Evolutionary conservation across 2,797 vertebrate genomes (phyloP).

Genomic region (Rhabdophis nuchalis): DNA sequence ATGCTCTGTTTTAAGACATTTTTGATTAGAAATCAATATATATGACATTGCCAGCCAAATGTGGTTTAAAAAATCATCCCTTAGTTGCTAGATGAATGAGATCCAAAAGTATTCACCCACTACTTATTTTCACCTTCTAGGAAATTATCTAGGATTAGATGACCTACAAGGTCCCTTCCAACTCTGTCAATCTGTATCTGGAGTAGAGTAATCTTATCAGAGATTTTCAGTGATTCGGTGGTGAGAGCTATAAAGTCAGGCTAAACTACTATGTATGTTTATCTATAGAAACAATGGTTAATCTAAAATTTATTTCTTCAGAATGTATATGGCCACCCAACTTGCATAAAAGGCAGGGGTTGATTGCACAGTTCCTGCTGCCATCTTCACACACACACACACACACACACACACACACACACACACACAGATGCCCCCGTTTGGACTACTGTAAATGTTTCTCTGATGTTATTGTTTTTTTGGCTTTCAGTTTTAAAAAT

Average conservation of each 20-base stretch:
- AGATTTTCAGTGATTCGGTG: background rate
- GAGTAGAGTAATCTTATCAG: background rate
- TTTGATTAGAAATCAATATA: background rate
- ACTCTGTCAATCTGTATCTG: background rate
- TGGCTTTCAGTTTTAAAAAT: background rate
- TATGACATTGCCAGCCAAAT: background rate
- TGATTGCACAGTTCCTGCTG: background rate
- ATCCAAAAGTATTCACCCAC: background rate
- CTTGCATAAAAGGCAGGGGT: background rate
- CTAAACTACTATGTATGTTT: background rate
- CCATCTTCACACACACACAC: background rate
- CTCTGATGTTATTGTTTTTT: background rate
- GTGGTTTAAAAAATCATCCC: background rate
- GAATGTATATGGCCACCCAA: background rate
- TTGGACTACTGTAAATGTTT: background rate
- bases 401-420: background rate
- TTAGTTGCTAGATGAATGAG: background rate
- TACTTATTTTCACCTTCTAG: background rate
- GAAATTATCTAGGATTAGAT: background rate
- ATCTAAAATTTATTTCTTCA: background rate
- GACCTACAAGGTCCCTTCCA: no score
- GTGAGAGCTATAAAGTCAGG: background rate
- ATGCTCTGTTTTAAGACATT: background rate
- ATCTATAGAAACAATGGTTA: background rate
- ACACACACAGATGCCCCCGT: background rate